phyloP scores from a whole-genome alignment of 1,140 invertebrate species.

The Zaprionus lachaisei region DNA sequence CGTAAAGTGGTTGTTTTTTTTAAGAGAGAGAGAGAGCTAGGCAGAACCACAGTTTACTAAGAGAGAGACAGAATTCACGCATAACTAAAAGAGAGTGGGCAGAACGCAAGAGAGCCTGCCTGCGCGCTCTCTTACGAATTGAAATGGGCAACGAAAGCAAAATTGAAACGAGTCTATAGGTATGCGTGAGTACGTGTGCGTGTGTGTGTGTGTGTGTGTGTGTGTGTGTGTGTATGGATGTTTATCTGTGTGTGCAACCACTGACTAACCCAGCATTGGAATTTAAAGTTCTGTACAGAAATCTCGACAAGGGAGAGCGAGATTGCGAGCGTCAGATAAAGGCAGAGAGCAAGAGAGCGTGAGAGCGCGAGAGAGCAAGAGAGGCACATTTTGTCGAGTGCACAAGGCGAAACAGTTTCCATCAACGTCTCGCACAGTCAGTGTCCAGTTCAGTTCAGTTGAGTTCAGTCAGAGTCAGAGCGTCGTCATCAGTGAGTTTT shows the following conservation, averaged over 20 bases:
- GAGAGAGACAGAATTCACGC: too few relatives aligned
- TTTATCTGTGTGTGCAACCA: conserved; percentile 50
- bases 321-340: conserved; percentile 14
- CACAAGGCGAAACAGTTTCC: conserved; percentile 58
- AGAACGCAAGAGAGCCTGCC: not conserved
- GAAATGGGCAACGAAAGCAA: conserved; percentile 68
- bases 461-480: conserved; percentile 78
- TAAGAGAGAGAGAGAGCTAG: conserved; percentile 1
- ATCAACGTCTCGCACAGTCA: conserved; percentile 45
- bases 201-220: conserved; percentile 1
- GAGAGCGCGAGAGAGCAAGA: conserved; percentile 13
- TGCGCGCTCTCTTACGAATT: conserved; percentile 44
- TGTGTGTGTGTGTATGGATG: conserved; percentile 25
- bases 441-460: conserved; percentile 73
- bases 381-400: not conserved
- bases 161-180: conserved; percentile 47
- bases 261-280: conserved; percentile 71
- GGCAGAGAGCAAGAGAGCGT: conserved; percentile 22
- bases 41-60: too few relatives aligned
- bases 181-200: conserved; percentile 17
- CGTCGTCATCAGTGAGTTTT: conserved; percentile 79
- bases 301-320: conserved; percentile 48
- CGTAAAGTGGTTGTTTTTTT: conserved; percentile 73
- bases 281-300: conserved; percentile 71
- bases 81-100: not conserved